Conservation (phyloP, 2,888 invertebrate species). For the Clanis bilineata region DNA sequence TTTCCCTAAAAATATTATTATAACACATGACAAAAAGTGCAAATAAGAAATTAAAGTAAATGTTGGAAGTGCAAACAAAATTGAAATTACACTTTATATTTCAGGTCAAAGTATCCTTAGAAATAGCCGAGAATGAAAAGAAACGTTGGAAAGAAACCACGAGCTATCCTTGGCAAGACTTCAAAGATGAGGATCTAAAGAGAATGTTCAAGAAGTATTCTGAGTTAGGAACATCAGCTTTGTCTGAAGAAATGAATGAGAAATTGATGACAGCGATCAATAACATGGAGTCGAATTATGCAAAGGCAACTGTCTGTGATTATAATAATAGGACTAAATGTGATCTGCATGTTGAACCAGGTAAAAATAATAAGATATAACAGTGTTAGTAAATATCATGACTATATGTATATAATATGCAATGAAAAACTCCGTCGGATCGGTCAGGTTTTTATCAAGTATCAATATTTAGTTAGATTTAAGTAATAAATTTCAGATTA, state of each 20-base stretch:
- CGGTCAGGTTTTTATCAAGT: no score
- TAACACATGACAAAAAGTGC: no score
- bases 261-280: slow-evolving; percentile 83
- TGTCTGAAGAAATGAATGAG: slow-evolving; percentile 86
- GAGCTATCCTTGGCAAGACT: slow-evolving; percentile 87
- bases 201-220: slow-evolving; percentile 89
- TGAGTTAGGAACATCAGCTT: slow-evolving; percentile 86
- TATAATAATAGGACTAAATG: slow-evolving; percentile 85
- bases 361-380: slow-evolving; percentile 49
- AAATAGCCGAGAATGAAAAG: slow-evolving; percentile 81
- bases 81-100: slow-evolving; percentile 22
- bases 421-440: no score
- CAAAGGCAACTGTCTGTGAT: slow-evolving; percentile 89
- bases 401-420: no score
- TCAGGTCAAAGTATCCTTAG: slow-evolving; percentile 60
- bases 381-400: no score
- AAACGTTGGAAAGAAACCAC: slow-evolving; percentile 85
- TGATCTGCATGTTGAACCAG: slow-evolving; percentile 88
- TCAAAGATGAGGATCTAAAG: slow-evolving; percentile 85
- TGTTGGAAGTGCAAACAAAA: neutral
- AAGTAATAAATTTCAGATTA: no score
- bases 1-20: no score
- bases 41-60: no score
- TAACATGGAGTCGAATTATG: slow-evolving; percentile 89
- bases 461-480: no score